Evolutionary conservation across 2,113 vertebrate genomes (phyloP), one percentile per base, ranked within the genome.

Genomic region (Calidris pygmaea): DNA sequence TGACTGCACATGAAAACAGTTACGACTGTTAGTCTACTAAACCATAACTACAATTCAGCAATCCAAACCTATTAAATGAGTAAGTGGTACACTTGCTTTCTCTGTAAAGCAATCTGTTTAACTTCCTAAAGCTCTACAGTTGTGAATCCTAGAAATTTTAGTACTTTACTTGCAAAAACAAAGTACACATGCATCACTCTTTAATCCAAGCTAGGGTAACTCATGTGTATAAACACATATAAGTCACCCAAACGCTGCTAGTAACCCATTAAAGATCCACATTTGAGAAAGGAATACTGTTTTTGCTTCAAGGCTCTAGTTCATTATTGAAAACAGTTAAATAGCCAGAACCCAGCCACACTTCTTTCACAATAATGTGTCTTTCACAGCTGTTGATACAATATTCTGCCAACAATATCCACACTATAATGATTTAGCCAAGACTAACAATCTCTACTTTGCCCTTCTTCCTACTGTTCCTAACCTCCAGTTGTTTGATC

Each of bases 401-500:
- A 21, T 22, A 74, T 34, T 66, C 52, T 81, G 68, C 59, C 47
- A 91, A 35, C 59, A 74, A 14, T 35, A n/a, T 11, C 59, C 48
- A 62, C 15, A 63, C 12, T 48, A 47, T 27, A 63, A 71, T 17
- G 34, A 79, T 48, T 76, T 62, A 79, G 56, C 35, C 59, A 68
- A 75, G 45, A 27, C 59, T 65, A 91, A 14, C 9, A n/a, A 47
- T 66, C 17, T 67, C n/a, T 65, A 43, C 7, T 85, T 35, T 9
- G 16, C 24, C 50, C n/a, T 47, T 73, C 65, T 89, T 85, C 45
- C 41, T 58, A 32, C 21, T 79, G 12, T 22, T 84, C 43, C 97
- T 98, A 74, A 99, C 99, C 99, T 99, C 98, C 68, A 99, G 98
- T 5, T 99, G 99, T 95, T 99, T 99, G 84, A 99, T 98, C 56